A percentile compares a stretch with the other conserved stretches of the same genome.
Conservation (phyloP, 2,797 vertebrate genomes). For the Manis javanica region DNA sequence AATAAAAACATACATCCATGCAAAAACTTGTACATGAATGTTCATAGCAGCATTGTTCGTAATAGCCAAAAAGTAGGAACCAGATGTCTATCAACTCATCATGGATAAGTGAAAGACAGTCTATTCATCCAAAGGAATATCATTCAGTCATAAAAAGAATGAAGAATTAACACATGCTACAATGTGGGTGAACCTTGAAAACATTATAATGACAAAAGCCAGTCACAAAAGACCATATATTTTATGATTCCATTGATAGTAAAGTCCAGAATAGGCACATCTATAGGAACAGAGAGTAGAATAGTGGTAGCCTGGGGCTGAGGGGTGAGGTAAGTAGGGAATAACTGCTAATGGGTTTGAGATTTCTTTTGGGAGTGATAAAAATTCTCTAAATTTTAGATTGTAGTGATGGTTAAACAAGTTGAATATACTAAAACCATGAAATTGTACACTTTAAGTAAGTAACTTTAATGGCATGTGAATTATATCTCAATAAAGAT, state of each 20-base stretch:
- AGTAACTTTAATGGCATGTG: neutral
- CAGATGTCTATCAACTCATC: neutral
- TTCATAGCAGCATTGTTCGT: neutral
- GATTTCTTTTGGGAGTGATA: neutral
- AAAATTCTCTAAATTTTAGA: conserved; percentile 25
- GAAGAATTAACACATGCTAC: neutral
- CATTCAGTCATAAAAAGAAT: conserved; percentile 13
- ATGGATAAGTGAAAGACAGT: neutral
- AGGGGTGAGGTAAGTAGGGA: neutral
- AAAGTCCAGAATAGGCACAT: neutral
- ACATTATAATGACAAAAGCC: neutral
- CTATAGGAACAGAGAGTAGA: neutral
- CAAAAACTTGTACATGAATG: conserved; percentile 7
- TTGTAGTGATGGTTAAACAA: neutral
- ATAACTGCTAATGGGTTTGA: neutral
- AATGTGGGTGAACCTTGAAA: neutral
- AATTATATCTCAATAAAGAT: neutral
- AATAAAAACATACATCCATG: neutral
- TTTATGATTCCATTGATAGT: neutral
- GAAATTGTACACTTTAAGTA: neutral
- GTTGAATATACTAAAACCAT: neutral
- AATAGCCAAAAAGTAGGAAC: neutral
- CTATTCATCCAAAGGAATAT: neutral
- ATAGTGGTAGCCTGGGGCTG: neutral
- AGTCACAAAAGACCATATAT: neutral